A percentile compares a stretch with the other conserved stretches of the same genome.
Evolutionary conservation across 2,113 vertebrate genomes (phyloP).

Genomic region (Bungarus multicinctus): DNA sequence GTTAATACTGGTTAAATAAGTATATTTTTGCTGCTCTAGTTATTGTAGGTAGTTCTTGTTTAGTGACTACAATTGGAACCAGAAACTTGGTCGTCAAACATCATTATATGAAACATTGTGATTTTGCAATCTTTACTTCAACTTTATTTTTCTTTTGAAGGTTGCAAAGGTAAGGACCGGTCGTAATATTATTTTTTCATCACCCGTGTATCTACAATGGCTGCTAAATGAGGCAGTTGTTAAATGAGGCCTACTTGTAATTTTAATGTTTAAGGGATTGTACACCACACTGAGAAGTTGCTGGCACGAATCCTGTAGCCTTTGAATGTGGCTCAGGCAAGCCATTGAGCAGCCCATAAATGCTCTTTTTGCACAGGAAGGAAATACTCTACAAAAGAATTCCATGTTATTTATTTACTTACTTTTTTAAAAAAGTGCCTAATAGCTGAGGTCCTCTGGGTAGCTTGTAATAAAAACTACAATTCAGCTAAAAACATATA

Average conservation of each 20-base stretch:
- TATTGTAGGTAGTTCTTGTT: background rate
- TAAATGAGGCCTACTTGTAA: background rate
- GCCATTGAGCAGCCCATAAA: background rate
- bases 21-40: background rate
- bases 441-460: background rate
- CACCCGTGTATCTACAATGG: background rate
- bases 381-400: background rate
- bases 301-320: background rate
- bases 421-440: background rate
- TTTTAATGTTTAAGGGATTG: background rate
- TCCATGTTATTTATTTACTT: background rate
- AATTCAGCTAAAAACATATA: background rate
- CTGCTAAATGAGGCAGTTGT: background rate
- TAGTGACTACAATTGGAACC: background rate
- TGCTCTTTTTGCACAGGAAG: background rate
- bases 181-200: background rate
- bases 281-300: background rate
- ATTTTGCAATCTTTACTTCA: background rate
- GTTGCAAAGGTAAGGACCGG: background rate
- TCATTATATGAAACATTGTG: background rate
- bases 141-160: background rate
- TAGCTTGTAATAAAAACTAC: background rate
- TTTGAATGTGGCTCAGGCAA: background rate
- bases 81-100: background rate
- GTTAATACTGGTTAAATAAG: background rate